Evolutionary conservation across 2,113 vertebrate genomes (phyloP).

Genomic region (Channa argus): DNA sequence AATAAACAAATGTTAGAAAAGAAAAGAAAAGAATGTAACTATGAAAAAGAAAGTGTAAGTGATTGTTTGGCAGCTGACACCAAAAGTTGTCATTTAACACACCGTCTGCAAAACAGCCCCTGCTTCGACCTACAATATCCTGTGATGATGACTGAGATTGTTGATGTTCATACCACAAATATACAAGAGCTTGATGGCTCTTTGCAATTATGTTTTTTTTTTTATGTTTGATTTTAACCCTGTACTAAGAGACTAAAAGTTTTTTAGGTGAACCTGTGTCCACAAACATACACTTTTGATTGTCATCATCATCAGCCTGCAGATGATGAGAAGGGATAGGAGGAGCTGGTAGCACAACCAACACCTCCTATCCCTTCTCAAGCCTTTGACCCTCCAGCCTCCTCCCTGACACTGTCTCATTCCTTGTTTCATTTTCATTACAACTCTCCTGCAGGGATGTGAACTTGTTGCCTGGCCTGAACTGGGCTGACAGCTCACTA

Average conservation of each 20-base stretch:
- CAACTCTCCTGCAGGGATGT: conserved; percentile 78
- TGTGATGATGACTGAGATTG: neutral
- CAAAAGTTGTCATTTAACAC: neutral
- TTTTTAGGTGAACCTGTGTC: neutral
- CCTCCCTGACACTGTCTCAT: conserved; percentile 48
- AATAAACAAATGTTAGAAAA: neutral
- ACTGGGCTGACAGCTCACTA: conserved; percentile 83
- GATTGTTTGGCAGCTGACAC: neutral
- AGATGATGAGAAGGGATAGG: conserved; percentile 18
- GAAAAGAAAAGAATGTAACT: neutral
- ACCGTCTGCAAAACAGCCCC: neutral
- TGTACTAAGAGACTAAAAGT: neutral
- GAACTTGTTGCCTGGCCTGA: conserved; percentile 81
- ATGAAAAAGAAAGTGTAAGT: neutral
- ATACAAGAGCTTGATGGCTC: neutral
- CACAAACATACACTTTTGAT: neutral
- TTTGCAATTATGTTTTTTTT: neutral
- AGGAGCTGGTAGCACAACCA: neutral
- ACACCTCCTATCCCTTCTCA: conserved; percentile 25
- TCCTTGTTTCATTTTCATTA: conserved; percentile 83
- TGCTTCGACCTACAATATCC: neutral
- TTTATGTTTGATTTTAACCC: neutral
- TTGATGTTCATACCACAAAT: conserved; percentile 7
- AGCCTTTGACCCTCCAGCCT: conserved; percentile 33
- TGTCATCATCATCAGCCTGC: conserved; percentile 36